Base-by-base conservation (phyloP, 2,797 vertebrate genomes). In the Gadopsis bispinosus region DNA sequence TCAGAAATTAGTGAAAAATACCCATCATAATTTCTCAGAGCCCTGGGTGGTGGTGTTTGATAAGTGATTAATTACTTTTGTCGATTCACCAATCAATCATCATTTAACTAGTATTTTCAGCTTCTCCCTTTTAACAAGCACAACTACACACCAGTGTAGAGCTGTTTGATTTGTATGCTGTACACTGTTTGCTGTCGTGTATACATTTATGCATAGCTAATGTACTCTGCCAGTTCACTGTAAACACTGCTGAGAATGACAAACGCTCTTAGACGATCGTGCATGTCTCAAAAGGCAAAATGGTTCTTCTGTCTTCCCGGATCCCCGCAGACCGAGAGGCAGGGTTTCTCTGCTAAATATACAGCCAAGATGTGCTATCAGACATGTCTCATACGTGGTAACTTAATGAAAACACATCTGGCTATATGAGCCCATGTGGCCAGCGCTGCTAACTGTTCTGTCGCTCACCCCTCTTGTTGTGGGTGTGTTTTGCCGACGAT, bases 351-450 rank as follows among this genome's bases (percentile, higher is more conserved):
- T 43, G 10, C 62, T 63, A 64, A 47, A 69, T 81, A 61, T 79
- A 74, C 72, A 83, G 61, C 54, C 64, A 47, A 73, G 35, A 70
- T 11, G 13, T 64, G 45, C 59, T 33, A 47, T 43, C 65, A 76
- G 22, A 81, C 67, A 22, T 71, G 66, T 78, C 47, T 82, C 69
- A n/a, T 54, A 61, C 62, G 61, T 74, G 53, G 76, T 53, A 77
- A 79, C 68, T 72, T 75, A 65, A 87, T 81, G 56, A 84, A 88
- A 83, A 79, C 76, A 68, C 8, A 26, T 77, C 67, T 77, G 69
- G 47, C 69, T 75, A 43, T 33, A 55, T 16, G 51, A 76, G 55
- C 16, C 65, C 17, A 43, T 31, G 53, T 48, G 50, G 51, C 69
- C 19, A 33, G 43, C 67, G 75, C 45, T 81, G 72, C 63, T 68